Evolutionary conservation across 2,797 vertebrate genomes (phyloP), one percentile per base, ranked within the genome.

Genomic region (Nasua narica): DNA sequence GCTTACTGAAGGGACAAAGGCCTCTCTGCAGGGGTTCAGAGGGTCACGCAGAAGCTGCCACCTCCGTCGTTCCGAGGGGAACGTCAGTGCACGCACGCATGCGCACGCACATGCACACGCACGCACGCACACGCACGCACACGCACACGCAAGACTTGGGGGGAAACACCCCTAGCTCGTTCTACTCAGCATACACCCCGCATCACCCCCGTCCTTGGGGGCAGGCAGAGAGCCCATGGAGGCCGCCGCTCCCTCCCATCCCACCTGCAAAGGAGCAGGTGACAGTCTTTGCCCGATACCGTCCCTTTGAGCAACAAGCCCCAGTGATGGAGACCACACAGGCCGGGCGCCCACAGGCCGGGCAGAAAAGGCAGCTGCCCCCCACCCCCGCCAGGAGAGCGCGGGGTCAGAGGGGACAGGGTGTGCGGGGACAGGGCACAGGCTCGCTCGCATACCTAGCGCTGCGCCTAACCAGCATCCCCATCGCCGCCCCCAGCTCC

Each of bases 71-170:
- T 40, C 7, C 2, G 40, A 21, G 7, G 3, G 9, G 18, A 25
- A 46, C 37, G 40, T 8, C 35, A 8, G 23, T 1, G 10, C 21
- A 1, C 54, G 16, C 54, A 7, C 2, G 4, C 40, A 40, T 5
- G 0, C 35, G 7, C 1, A 37, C 15, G 15, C 6, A 6, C 40
- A 40, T 6, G 40, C 40, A 43, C 54, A 7, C 2, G 2, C 60
- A 40, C 2, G 0, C 32, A 3, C 0, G 21, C 16, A 15, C 48
- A 19, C 2, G 25, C 81, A 46, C 25, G 10, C 13, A 0, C 56
- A 32, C 7, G 7, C 29, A 8, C 29, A 8, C 7, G 14, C 7
- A 60, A 15, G 21, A 27, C 25, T 11, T 8, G 12, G 7, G 40
- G 40, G 23, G 40, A 46, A 15, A 23, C 14, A 2, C 7, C 13